phyloP scores from a whole-genome alignment of 2,888 invertebrate genomes.

The Eubasilissa splendida region DNA sequence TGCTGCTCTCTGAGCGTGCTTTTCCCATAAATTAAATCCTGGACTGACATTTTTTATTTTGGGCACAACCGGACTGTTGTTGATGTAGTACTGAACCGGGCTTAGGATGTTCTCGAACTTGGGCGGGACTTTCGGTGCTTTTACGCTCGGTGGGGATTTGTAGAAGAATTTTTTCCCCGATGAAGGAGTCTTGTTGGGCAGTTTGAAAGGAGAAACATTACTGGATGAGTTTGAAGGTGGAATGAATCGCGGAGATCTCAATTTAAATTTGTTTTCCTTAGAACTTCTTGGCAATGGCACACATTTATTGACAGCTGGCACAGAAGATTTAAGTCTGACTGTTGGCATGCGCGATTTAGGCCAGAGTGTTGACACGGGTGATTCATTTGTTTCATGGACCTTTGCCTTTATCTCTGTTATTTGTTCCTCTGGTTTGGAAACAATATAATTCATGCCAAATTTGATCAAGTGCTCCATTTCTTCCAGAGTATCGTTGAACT shows the following conservation, averaged over 20 bases:
- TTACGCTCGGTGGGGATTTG: slow-evolving; percentile 18
- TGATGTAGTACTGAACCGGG: slow-evolving; percentile 66
- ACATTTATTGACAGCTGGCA: too few relatives aligned
- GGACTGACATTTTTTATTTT: slow-evolving; percentile 63
- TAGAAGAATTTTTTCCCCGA: slow-evolving; percentile 38
- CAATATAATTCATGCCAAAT: slow-evolving; percentile 62
- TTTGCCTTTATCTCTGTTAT: slow-evolving; percentile 5
- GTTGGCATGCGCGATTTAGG: not conserved
- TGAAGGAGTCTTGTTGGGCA: slow-evolving; percentile 22
- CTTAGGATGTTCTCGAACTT: slow-evolving; percentile 64
- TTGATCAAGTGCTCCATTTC: slow-evolving; percentile 67
- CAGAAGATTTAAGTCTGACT: not conserved
- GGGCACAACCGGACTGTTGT: slow-evolving; percentile 65
- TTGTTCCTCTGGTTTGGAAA: slow-evolving; percentile 46
- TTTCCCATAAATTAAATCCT: slow-evolving; percentile 60
- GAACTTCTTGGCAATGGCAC: slow-evolving; percentile 34
- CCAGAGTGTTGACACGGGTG: too few relatives aligned
- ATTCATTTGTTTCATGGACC: not conserved
- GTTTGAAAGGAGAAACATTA: not conserved
- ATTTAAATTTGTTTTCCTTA: slow-evolving; percentile 47
- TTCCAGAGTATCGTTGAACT: slow-evolving; percentile 67
- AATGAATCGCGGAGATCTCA: slow-evolving; percentile 33
- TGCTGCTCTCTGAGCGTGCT: slow-evolving; percentile 24
- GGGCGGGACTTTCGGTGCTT: slow-evolving; percentile 26
- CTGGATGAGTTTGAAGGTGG: not conserved